Base-by-base conservation (phyloP, 2,113 vertebrate species). In the Salvelinus namaycush region DNA sequence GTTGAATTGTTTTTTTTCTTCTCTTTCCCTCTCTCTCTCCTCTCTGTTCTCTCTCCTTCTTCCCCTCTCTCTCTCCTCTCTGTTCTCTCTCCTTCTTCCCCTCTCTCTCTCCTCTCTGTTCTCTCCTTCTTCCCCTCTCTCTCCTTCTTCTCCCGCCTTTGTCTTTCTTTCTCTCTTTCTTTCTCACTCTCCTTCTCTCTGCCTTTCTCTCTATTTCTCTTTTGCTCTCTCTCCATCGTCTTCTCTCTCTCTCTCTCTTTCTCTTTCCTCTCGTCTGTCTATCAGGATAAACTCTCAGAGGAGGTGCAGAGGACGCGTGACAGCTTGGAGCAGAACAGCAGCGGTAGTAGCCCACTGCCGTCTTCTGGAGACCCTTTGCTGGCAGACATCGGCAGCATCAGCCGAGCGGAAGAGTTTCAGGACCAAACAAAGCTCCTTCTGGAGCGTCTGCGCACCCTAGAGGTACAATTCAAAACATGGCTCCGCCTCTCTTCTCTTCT, bases 271-370 rank as follows among this genome's bases (percentile, higher is more conserved):
- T 26, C 81, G 76, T 72, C 49, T 73, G 44, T 75, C 49, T 81
- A 78, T 87, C 87, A 97, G 96, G 96, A 95, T 78, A 95, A 95
- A 83, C 90, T 95, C 81, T 92, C 93, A 1, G 95, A 96, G 89
- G 94, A 95, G 79, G 93, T 90, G 83, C 91, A 86, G 74, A 95
- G 92, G 68, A 92, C 84, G 79, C 92, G 90, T 67, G 90, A 90
- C 71, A 80, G 79, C 73, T 79, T 87, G 67, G 92, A 90, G 79
- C 92, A 93, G 84, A 88, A 89, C 8, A 83, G 44, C 51, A 18
- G 3, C 51, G 16, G 14, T 1, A 51, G 72, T 73, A 26, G 74
- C 77, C 84, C 11, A 54, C 78, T 29, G 79, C 84, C 70, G 62
- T 82, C 65, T 57, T 87, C 83, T 76, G 90, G 89, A 77, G 93